Percentiles rank a stretch among this genome's conserved stretches.
phyloP scores from a whole-genome alignment of 2,888 invertebrate species.

The Microdon myrmicae region DNA sequence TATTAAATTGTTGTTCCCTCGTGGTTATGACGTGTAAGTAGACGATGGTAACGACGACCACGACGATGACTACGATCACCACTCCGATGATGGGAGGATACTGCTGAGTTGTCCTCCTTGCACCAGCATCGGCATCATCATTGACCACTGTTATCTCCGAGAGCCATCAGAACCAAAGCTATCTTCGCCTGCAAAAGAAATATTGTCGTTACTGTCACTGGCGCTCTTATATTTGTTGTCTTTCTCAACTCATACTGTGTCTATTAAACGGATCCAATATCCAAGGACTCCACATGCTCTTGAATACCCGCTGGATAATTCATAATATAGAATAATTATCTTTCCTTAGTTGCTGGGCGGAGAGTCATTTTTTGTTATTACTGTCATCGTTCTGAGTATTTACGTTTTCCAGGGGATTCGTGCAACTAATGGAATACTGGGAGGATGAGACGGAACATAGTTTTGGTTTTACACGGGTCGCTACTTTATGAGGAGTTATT shows the following conservation, averaged over 20 bases:
- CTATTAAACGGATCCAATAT: constrained; percentile 13
- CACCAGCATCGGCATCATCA: neutral
- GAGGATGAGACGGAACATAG: too few relatives aligned
- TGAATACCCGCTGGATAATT: constrained; percentile 21
- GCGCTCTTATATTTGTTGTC: neutral
- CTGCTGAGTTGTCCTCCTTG: constrained; percentile 20
- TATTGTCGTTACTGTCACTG: constrained; percentile 6
- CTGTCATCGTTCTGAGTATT: constrained; percentile 25
- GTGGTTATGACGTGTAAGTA: constrained; percentile 43
- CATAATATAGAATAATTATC: constrained; percentile 44
- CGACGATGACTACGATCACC: constrained; percentile 8
- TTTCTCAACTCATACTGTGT: constrained; percentile 24
- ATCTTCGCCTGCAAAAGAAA: constrained; percentile 14
- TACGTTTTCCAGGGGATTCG: too few relatives aligned
- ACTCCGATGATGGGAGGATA: too few relatives aligned
- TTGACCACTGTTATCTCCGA: too few relatives aligned
- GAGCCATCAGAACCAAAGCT: constrained; percentile 8
- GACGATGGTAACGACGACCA: constrained; percentile 13
- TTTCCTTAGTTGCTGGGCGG: constrained; percentile 23
- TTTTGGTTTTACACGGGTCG: too few relatives aligned
- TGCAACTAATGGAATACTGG: too few relatives aligned
- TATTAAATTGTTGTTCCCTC: constrained; percentile 46
- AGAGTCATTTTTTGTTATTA: constrained; percentile 45
- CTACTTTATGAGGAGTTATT: too few relatives aligned
- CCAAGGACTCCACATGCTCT: neutral